Evolutionary conservation across 2,888 invertebrate species (phyloP).

Genomic region (Xestia c-nigrum): DNA sequence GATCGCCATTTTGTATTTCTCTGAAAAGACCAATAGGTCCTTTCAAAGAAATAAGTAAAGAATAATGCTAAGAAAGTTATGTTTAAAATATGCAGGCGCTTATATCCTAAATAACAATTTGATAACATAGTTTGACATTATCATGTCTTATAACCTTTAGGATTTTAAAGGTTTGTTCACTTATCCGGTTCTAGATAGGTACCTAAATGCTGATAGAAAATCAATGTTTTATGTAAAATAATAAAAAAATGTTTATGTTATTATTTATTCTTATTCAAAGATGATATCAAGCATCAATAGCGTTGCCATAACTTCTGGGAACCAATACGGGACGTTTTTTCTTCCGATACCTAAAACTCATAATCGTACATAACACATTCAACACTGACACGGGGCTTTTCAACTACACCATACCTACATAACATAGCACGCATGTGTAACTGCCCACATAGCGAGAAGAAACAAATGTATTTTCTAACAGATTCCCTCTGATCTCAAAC

Average conservation of each 20-base stretch:
- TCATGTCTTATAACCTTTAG: slow-evolving; percentile 57
- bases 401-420: too few species aligned
- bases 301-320: too few species aligned
- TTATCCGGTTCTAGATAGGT: slow-evolving; percentile 42
- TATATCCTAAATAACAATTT: slow-evolving; percentile 17
- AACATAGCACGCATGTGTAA: too few species aligned
- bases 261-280: slow-evolving; percentile 4
- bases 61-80: neutral
- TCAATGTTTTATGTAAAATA: neutral
- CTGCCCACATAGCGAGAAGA: too few species aligned
- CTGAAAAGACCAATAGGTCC: too few species aligned
- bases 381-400: too few species aligned
- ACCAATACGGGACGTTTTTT: too few species aligned
- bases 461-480: too few species aligned
- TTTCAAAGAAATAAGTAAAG: neutral
- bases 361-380: too few species aligned
- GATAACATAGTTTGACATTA: slow-evolving; percentile 53
- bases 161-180: slow-evolving; percentile 48
- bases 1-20: too few species aligned
- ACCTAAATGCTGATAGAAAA: neutral
- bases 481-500: too few species aligned
- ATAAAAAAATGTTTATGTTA: neutral
- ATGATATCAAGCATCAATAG: neutral
- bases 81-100: neutral
- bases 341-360: too few species aligned